Conservation (phyloP, 2,797 vertebrate genomes). For the Cyprinodon diabolis region DNA sequence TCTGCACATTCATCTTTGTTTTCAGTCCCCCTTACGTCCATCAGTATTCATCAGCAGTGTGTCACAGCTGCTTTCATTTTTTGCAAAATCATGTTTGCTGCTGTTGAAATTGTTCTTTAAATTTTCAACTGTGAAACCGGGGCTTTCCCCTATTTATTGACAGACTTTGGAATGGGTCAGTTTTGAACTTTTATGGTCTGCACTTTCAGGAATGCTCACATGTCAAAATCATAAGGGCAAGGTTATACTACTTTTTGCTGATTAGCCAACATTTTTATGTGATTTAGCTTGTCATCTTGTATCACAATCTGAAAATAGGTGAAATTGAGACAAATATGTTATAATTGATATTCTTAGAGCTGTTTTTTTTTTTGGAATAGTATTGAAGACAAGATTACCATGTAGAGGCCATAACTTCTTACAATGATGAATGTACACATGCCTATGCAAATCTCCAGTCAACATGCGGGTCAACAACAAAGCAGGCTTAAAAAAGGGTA, state of each 20-base stretch:
- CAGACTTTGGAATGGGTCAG: neutral
- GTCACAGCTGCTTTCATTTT: constrained; percentile 1
- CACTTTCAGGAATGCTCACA: neutral
- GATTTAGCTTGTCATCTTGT: too few species aligned
- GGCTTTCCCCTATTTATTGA: neutral
- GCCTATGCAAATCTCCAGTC: too few species aligned
- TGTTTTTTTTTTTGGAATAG: neutral
- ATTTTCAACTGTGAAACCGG: neutral
- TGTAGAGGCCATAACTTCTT: neutral
- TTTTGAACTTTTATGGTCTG: neutral
- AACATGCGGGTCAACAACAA: too few species aligned
- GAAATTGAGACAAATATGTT: neutral
- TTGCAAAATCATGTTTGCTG: neutral
- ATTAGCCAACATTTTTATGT: neutral
- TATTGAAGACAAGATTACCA: neutral
- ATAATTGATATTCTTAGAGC: neutral
- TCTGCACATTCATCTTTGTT: constrained; percentile 7
- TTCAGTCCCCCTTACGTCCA: constrained; percentile 1
- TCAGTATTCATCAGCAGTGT: neutral
- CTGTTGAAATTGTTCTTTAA: neutral
- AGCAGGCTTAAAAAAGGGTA: too few species aligned
- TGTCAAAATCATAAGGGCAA: neutral
- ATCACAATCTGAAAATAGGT: neutral
- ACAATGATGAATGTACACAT: neutral
- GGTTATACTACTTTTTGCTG: neutral